Conservation (phyloP, 2,113 vertebrate species). For the Elanus axillaris region DNA sequence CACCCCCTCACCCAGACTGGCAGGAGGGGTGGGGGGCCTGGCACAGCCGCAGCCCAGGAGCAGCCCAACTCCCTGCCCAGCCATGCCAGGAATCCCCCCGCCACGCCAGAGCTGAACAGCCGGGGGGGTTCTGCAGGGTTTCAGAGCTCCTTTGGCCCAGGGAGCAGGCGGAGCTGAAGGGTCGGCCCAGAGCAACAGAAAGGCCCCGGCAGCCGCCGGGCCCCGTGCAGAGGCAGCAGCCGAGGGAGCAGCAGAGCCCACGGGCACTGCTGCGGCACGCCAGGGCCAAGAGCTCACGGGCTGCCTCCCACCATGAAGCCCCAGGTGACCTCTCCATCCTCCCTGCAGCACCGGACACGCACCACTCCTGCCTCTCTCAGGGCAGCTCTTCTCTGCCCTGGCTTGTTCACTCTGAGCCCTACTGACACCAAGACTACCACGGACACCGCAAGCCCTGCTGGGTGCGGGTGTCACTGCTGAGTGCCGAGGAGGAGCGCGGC, state of each 20-base stretch:
- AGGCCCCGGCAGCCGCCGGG: too few species aligned
- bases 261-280: rapidly evolving
- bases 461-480: background rate
- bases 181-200: background rate
- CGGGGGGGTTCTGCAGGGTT: background rate
- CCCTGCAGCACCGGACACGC: rapidly evolving
- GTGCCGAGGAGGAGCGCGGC: background rate
- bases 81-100: background rate
- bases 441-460: background rate
- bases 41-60: background rate
- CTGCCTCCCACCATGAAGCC: background rate
- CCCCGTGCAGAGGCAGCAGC: too few species aligned
- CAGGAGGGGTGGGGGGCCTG: background rate
- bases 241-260: background rate
- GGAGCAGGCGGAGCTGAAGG: background rate
- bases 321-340: rapidly evolving
- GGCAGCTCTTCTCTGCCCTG: too few species aligned
- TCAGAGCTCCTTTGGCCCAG: background rate
- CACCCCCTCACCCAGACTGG: background rate
- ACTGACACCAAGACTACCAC: background rate
- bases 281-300: too few species aligned
- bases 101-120: background rate
- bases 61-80: background rate
- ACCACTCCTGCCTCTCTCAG: too few species aligned
- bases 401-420: background rate